These are phyloP conservation scores for Hylyphantes graminicola DNA, from an alignment of 1,140 invertebrate species.

Conservation along the genomic window DNA sequence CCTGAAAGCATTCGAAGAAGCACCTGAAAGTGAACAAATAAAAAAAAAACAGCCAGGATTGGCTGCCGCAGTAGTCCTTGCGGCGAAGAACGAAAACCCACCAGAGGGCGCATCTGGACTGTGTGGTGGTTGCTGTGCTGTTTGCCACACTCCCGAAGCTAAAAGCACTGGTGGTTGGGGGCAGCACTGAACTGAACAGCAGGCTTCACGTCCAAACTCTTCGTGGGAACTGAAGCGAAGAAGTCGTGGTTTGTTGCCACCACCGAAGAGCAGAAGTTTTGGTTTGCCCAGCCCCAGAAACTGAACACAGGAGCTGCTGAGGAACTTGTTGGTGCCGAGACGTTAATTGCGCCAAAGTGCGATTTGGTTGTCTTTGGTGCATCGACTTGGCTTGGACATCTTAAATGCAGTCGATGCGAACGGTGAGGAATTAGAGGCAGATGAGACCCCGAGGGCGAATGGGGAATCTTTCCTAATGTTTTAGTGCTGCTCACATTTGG, in stretches of 20 bases:
- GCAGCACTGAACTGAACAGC: not conserved
- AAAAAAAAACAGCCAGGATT: no score
- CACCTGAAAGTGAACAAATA: slow-evolving; percentile 31
- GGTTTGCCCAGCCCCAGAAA: not conserved
- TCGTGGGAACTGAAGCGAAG: not conserved
- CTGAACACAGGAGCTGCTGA: not conserved
- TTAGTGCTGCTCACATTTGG: not conserved
- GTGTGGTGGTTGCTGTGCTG: slow-evolving; percentile 4
- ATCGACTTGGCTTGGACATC: not conserved
- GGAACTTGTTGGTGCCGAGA: slow-evolving; percentile 1
- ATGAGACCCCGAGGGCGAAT: not conserved
- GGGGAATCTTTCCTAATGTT: not conserved
- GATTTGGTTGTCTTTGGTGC: not conserved
- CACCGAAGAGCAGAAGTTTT: not conserved
- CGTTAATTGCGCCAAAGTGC: not conserved
- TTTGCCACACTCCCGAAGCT: slow-evolving; percentile 10
- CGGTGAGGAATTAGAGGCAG: not conserved
- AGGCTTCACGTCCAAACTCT: slow-evolving; percentile 14
- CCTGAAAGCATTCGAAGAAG: slow-evolving; percentile 8
- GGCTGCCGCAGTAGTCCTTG: not conserved
- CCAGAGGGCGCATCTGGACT: slow-evolving; percentile 13
- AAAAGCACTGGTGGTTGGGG: slow-evolving; percentile 16
- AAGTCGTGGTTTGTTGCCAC: not conserved
- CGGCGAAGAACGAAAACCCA: slow-evolving; percentile 21
- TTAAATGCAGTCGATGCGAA: slow-evolving; percentile 10